A percentile compares a stretch with the other conserved stretches of the same genome.
Evolutionary conservation across 2,888 invertebrate genomes (phyloP).

Genomic region (Melieria crassipennis): DNA sequence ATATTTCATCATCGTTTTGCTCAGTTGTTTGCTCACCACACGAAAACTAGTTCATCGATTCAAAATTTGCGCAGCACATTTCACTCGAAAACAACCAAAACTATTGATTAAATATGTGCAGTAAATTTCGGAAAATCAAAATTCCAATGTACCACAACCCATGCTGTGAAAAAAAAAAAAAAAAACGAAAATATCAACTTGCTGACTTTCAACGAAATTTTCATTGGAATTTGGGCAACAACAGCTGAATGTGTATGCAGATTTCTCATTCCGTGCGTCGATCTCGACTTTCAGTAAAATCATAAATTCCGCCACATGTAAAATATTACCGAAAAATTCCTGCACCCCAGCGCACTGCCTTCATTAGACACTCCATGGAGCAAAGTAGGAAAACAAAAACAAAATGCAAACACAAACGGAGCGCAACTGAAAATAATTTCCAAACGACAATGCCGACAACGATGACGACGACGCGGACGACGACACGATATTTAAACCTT

Average conservation of each 20-base stretch:
- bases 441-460: not conserved
- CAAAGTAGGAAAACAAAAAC: slow-evolving; percentile 21
- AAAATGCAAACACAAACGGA: slow-evolving; percentile 5
- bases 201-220: no score
- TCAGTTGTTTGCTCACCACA: no score
- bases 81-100: no score
- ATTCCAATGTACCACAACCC: not conserved
- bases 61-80: no score
- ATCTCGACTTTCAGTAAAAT: slow-evolving; percentile 25
- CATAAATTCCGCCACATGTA: slow-evolving; percentile 31
- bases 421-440: slow-evolving; percentile 24
- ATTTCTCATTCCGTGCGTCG: no score
- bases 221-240: no score
- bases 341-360: not conserved
- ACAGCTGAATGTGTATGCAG: no score
- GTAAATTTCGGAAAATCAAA: not conserved
- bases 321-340: slow-evolving; percentile 21
- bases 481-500: slow-evolving; percentile 58
- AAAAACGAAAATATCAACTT: no score
- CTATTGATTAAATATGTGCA: not conserved
- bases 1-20: no score
- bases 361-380: slow-evolving; percentile 18
- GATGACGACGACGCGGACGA: not conserved
- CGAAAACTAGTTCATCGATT: no score
- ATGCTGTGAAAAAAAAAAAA: no score